Evolutionary conservation across 2,113 vertebrate genomes (phyloP), one percentile per base, ranked within the genome.

Genomic region (Scophthalmus maximus): DNA sequence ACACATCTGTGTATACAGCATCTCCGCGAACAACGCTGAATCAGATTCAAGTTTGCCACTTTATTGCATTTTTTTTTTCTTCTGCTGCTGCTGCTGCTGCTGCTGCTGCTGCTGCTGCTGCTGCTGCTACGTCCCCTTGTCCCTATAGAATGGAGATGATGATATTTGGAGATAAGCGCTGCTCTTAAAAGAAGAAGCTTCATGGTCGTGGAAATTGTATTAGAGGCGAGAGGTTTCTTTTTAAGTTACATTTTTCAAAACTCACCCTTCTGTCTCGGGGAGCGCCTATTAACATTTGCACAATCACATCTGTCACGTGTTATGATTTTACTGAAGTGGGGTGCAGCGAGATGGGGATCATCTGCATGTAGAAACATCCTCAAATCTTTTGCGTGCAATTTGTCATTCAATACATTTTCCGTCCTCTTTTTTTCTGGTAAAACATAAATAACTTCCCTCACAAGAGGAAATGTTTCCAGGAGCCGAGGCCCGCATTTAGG

Each of bases 1-100:
- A 56, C 74, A 67, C 81, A 83, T 84, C 73, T 79, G 70, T n/a
- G n/a, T n/a, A n/a, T 75, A 79, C 71, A 73, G 72, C 72, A 69
- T 26, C 52, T 59, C 80, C 4, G 20, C 46, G 55, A 68, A n/a
- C 78, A 57, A 55, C 44, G 67, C 81, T 77, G 62, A 89, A 89
- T 89, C 82, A 77, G 67, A 86, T 87, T 86, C 42, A 71, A 79
- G 72, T 55, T 49, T 55, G 75, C 29, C 69, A 34, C 69, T 72
- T 88, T 85, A 90, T 89, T 88, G 68, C 69, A 69, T 85, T 83
- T 81, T 62, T n/a, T n/a, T n/a, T n/a, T n/a, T n/a, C n/a, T n/a
- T n/a, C n/a, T n/a, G n/a, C n/a, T n/a, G n/a, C n/a, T n/a, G n/a
- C n/a, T n/a, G n/a, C n/a, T n/a, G n/a, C n/a, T n/a, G n/a, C n/a